A percentile compares a stretch with the other conserved stretches of the same genome.
Conservation (phyloP, 2,113 vertebrate species). For the Typhlomys cinereus region DNA sequence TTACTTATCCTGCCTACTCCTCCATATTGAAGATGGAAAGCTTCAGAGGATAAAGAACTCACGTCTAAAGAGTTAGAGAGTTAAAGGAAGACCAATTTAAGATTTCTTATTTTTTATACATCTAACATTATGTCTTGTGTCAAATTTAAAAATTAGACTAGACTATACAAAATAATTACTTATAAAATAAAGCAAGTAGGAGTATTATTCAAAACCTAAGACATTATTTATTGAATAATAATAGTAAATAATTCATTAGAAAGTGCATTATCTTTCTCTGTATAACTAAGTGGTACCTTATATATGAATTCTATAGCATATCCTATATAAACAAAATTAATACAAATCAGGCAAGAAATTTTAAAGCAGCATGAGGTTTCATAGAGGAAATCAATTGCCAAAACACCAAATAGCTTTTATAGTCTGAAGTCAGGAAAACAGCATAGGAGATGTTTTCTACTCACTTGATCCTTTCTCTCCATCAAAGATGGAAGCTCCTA, state of each 20-base stretch:
- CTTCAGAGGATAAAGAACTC: neutral
- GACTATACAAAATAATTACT: neutral
- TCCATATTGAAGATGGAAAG: neutral
- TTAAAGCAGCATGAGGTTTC: neutral
- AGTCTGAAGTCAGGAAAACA: slow-evolving; percentile 3
- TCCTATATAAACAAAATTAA: slow-evolving; percentile 5
- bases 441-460: slow-evolving; percentile 5
- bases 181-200: neutral
- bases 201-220: slow-evolving; percentile 37
- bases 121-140: neutral
- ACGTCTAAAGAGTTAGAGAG: neutral
- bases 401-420: slow-evolving; percentile 6
- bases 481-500: neutral
- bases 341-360: slow-evolving; percentile 9
- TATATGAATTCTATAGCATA: neutral
- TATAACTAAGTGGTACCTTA: neutral
- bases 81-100: neutral
- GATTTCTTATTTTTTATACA: neutral
- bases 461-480: neutral
- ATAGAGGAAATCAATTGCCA: slow-evolving; percentile 4
- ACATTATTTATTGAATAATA: slow-evolving; percentile 12
- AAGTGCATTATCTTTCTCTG: neutral
- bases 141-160: neutral
- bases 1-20: neutral
- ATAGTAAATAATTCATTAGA: neutral